Percentiles rank a stretch among this genome's conserved stretches.
Conservation (phyloP, 2,113 vertebrate genomes). For the Trinectes maculatus region DNA sequence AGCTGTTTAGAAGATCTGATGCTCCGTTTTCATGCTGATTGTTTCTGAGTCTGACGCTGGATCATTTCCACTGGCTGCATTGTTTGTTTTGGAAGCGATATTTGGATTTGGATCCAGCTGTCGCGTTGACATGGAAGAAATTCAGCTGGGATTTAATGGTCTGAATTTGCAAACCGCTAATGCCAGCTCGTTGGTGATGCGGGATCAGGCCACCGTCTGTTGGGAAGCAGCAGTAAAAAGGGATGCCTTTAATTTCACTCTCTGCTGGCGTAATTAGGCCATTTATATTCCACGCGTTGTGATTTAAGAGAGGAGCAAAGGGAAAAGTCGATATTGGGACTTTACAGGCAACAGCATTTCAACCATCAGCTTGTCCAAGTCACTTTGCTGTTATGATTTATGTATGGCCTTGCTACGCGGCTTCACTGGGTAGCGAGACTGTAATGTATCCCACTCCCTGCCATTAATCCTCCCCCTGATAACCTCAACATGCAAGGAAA, state of each 20-base stretch:
- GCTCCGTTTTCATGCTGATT: conserved; percentile 18
- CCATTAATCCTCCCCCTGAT: conserved; percentile 77
- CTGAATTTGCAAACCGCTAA: conserved; percentile 12
- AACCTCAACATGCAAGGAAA: conserved; percentile 77
- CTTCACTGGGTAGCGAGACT: conserved; percentile 62
- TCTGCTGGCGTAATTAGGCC: conserved; percentile 77
- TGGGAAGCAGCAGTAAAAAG: conserved; percentile 56
- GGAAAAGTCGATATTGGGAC: conserved; percentile 75
- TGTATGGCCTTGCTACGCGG: conserved; percentile 72
- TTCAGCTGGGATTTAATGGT: neutral
- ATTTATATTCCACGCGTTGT: conserved; percentile 79
- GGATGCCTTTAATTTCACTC: conserved; percentile 75
- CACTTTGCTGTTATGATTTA: conserved; percentile 81
- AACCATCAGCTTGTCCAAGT: conserved; percentile 78
- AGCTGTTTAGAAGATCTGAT: conserved; percentile 2
- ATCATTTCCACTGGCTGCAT: too few species aligned
- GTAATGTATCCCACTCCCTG: conserved; percentile 71
- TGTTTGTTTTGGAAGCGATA: conserved; percentile 15
- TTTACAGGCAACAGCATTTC: conserved; percentile 74
- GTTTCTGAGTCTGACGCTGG: too few species aligned
- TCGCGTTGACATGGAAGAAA: conserved; percentile 14
- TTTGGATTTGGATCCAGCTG: conserved; percentile 43
- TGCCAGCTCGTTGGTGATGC: conserved; percentile 37
- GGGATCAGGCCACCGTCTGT: conserved; percentile 67
- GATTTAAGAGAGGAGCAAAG: conserved; percentile 74